Base-by-base conservation (phyloP, 2,888 invertebrate species). In the Andrena bicolor region DNA sequence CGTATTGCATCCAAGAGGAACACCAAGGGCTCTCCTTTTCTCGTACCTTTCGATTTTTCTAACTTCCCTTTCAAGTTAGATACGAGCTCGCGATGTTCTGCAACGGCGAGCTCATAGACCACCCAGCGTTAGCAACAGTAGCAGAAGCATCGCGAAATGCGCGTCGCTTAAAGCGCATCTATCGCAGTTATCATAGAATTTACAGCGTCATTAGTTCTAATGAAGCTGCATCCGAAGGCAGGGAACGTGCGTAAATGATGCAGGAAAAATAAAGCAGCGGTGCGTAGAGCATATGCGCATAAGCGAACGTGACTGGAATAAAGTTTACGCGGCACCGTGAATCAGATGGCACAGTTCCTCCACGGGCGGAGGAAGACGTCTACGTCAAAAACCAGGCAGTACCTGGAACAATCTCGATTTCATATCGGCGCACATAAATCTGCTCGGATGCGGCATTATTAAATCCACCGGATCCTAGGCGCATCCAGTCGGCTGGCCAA, bases 381-480 rank as follows among this genome's bases (percentile, higher is more conserved):
- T 51, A 83, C 83, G 78, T 83, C 83, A 71, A 83, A 83, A 83
- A 83, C 69, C 48, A 32, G 82, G 60, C 69, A 72, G 72, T 56
- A 13, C 10, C 65, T 61, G 72, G 76, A 64, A 35, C 69, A 76
- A 83, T 83, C 83, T 83, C 81, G 73, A 83, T 83, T 83, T 83
- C 83, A 83, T 83, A 76, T 83, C 83, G 83, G 58, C 20, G 49
- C 10, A 66, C 83, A 83, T 83, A 83, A 83, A 83, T 83, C 78
- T 71, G 56, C 28, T 49, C 51, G 51, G 70, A 75, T 66, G 69
- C 60, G 60, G 69, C 77, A 73, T 83, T 83, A 77, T 83, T 83
- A 83, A 83, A 82, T 76, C 58, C 83, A 35, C 56, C 53, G 60
- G 72, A 69, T 82, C 28, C 73, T 60, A 71, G 51, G 30, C 32